A percentile compares a stretch with the other conserved stretches of the same genome.
These are phyloP conservation scores for Argya squamiceps DNA, from an alignment of 2,797 vertebrate genomes.

Conservation along the genomic window DNA sequence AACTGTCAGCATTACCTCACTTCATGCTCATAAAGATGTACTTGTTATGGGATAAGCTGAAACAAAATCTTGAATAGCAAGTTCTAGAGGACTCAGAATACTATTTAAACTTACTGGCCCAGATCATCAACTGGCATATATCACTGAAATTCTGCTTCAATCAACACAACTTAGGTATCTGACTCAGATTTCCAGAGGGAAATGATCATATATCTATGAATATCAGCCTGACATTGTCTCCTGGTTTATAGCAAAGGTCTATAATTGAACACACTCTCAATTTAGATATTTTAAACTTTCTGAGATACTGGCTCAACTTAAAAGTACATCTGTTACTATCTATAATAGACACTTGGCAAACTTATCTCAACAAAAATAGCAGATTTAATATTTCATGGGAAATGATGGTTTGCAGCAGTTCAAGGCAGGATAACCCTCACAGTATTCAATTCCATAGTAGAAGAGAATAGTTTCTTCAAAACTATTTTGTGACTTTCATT, in stretches of 20 bases:
- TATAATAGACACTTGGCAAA: constrained; percentile 1
- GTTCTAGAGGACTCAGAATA: neutral
- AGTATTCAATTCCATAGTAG: neutral
- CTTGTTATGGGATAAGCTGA: neutral
- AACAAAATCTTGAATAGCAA: neutral
- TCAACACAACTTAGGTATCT: neutral
- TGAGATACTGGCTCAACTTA: neutral
- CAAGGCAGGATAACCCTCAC: neutral
- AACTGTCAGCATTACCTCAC: neutral
- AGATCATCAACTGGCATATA: neutral
- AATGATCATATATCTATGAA: neutral
- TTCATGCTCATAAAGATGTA: neutral
- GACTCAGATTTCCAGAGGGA: constrained; percentile 27
- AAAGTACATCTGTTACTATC: constrained; percentile 1
- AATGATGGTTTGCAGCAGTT: neutral
- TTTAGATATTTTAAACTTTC: constrained; percentile 27
- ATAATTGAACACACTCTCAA: neutral
- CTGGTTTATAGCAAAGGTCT: neutral
- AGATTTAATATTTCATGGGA: neutral
- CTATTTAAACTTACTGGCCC: neutral
- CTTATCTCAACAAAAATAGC: constrained; percentile 2
- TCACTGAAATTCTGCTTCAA: neutral
- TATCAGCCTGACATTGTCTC: constrained; percentile 1
- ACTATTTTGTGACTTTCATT: neutral
- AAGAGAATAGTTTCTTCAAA: neutral